Evolutionary conservation across 2,888 invertebrate species (phyloP).

Genomic region (Gibbula magus): DNA sequence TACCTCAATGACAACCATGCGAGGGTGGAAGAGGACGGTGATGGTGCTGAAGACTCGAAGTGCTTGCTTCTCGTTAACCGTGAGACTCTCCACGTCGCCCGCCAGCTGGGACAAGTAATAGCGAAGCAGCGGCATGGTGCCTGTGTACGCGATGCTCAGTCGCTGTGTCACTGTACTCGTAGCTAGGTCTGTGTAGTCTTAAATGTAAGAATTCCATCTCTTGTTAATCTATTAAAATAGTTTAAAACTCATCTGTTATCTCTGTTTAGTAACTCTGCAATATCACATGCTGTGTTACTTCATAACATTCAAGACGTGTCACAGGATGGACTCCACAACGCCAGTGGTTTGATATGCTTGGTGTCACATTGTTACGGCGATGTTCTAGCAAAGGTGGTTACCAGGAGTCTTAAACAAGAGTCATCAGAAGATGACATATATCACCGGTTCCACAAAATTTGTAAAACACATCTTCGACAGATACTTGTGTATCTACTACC

Average conservation of each 20-base stretch:
- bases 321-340: too few species aligned
- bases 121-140: conserved; percentile 79
- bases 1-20: conserved; percentile 89
- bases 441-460: too few species aligned
- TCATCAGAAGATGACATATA: too few species aligned
- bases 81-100: conserved; percentile 68
- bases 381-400: too few species aligned
- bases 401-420: too few species aligned
- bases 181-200: conserved; percentile 96
- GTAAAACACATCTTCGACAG: too few species aligned
- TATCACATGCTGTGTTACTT: neutral
- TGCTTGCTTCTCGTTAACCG: conserved; percentile 47
- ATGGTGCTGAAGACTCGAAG: conserved; percentile 89
- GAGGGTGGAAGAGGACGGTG: conserved; percentile 87
- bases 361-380: too few species aligned
- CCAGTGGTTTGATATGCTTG: too few species aligned
- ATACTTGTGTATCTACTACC: too few species aligned
- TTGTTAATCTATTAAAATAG: too few species aligned
- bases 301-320: neutral
- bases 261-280: too few species aligned
- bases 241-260: too few species aligned
- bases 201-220: conserved; percentile 49
- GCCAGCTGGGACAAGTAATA: conserved; percentile 76
- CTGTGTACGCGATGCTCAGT: conserved; percentile 91
- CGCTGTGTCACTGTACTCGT: conserved; percentile 95